Conservation (phyloP, 2,113 vertebrate species). For the Numida meleagris region DNA sequence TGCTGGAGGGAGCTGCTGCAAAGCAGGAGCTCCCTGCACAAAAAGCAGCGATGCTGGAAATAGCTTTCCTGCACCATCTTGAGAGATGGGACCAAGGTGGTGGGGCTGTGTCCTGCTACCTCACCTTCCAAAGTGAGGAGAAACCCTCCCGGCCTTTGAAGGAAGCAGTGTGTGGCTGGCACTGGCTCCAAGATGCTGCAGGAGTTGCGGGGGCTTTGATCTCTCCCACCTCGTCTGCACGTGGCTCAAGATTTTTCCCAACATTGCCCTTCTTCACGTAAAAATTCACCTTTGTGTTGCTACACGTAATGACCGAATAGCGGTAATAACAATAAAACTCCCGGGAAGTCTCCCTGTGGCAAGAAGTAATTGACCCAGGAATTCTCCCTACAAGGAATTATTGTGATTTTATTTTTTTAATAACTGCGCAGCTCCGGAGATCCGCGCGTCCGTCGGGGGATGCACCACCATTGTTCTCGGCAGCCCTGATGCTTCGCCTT, state of each 20-base stretch:
- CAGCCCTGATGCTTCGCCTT: conserved; percentile 71
- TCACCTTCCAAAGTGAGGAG: not conserved
- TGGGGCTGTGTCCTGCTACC: not conserved
- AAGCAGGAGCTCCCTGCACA: no score
- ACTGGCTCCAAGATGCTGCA: not conserved
- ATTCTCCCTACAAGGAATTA: conserved; percentile 62
- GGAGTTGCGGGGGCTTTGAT: conserved; percentile 22
- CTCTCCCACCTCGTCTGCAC: not conserved
- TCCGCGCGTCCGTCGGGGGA: conserved; percentile 51
- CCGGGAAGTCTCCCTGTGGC: conserved; percentile 65
- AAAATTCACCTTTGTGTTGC: conserved; percentile 57
- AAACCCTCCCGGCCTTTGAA: not conserved
- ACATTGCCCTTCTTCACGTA: not conserved
- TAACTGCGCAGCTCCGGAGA: conserved; percentile 64
- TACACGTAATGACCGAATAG: conserved; percentile 14
- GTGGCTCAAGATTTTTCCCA: conserved; percentile 50
- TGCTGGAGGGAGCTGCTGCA: no score
- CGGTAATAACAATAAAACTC: conserved; percentile 58
- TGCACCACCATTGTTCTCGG: conserved; percentile 69
- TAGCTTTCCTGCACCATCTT: accelerated
- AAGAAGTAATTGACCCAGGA: conserved; percentile 76
- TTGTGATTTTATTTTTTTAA: conserved; percentile 31
- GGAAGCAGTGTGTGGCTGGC: not conserved
- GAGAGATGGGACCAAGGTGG: not conserved
- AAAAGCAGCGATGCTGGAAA: no score